Conservation (phyloP, 2,113 vertebrate genomes). For the Hirundichthys speculiger region DNA sequence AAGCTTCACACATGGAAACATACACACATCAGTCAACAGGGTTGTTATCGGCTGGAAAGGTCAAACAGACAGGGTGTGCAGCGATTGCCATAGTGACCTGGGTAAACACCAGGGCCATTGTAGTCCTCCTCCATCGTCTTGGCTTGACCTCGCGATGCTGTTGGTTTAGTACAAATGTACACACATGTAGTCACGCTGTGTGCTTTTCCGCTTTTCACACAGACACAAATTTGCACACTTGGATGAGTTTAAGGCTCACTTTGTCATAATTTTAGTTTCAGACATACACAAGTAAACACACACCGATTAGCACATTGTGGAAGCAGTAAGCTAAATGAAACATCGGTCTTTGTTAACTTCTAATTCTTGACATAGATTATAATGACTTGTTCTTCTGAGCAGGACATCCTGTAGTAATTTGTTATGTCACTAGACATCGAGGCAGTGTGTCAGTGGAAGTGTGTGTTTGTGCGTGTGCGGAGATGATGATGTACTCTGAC, state of each 20-base stretch:
- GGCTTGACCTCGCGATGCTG: slow-evolving; percentile 35
- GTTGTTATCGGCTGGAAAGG: slow-evolving; percentile 62
- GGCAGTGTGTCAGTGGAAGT: not conserved
- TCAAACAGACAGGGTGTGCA: slow-evolving; percentile 44
- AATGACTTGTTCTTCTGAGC: slow-evolving; percentile 41
- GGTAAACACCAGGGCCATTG: slow-evolving; percentile 64
- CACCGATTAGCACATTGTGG: slow-evolving; percentile 7
- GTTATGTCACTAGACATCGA: slow-evolving; percentile 21
- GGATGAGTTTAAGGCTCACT: not conserved
- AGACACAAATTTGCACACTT: not conserved
- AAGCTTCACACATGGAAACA: slow-evolving; percentile 24
- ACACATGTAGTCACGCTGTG: not conserved
- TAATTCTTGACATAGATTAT: slow-evolving; percentile 46
- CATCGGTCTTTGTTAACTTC: slow-evolving; percentile 66
- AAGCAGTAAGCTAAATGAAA: slow-evolving; percentile 37
- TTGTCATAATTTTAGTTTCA: slow-evolving; percentile 26
- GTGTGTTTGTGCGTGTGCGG: not conserved
- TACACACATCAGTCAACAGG: slow-evolving; percentile 31
- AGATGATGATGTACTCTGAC: not conserved
- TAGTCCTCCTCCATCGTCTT: slow-evolving; percentile 28
- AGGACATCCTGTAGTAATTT: slow-evolving; percentile 63
- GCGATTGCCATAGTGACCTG: slow-evolving; percentile 57
- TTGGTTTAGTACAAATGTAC: slow-evolving; percentile 32
- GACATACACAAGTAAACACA: not conserved
- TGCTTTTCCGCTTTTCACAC: slow-evolving; percentile 1